Evolutionary conservation across 2,113 vertebrate species (phyloP).

Genomic region (Emberiza fucata): DNA sequence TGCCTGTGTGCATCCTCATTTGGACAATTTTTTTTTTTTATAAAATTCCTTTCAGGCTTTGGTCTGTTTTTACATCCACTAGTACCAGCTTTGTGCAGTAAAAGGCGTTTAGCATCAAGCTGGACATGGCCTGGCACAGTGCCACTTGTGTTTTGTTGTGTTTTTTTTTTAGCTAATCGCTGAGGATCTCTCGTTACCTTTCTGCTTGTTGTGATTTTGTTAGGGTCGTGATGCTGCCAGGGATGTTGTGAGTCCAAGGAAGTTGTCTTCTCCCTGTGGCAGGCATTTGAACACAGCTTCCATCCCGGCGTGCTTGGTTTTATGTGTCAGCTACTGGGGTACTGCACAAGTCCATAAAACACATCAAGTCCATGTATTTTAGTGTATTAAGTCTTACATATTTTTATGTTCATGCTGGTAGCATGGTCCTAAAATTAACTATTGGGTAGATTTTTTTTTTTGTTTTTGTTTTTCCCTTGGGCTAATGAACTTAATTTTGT

Average conservation of each 20-base stretch:
- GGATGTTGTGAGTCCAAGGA: neutral
- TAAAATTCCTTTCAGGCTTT: conserved; percentile 57
- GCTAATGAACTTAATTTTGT: neutral
- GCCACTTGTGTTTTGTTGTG: conserved; percentile 58
- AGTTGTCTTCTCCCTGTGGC: conserved; percentile 18
- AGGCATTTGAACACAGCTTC: neutral
- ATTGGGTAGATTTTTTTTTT: neutral
- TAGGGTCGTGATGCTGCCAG: conserved; percentile 42
- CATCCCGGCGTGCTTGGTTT: neutral
- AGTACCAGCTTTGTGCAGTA: conserved; percentile 71
- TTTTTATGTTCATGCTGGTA: neutral
- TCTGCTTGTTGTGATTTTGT: conserved; percentile 67
- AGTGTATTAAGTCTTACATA: neutral
- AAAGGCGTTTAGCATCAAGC: conserved; percentile 78
- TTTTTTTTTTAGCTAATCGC: conserved; percentile 6
- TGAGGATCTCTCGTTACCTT: conserved; percentile 67
- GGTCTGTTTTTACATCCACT: conserved; percentile 58
- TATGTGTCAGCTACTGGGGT: conserved; percentile 21
- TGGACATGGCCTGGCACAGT: conserved; percentile 76
- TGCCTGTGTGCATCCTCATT: conserved; percentile 40
- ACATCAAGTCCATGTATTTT: neutral
- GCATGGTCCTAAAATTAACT: conserved; percentile 12
- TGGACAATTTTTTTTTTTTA: no score
- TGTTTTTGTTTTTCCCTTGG: neutral
- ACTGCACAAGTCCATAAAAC: conserved; percentile 56